These are phyloP conservation scores for Spodoptera frugiperda DNA, from an alignment of 1,140 invertebrate genomes.

Conservation along the genomic window DNA sequence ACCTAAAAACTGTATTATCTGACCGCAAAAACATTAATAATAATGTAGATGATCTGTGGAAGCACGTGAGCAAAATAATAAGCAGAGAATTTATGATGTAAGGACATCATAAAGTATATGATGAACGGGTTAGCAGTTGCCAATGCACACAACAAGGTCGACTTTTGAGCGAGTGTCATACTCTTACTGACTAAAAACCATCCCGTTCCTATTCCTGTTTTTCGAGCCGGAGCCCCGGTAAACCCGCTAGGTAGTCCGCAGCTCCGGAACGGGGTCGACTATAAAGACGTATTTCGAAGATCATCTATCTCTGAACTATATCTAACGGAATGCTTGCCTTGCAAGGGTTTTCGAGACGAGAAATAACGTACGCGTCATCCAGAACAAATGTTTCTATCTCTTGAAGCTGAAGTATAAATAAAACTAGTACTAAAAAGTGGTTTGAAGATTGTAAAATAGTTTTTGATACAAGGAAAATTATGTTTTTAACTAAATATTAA, in stretches of 20 bases:
- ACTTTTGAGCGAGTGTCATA: too few species aligned
- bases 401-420: neutral
- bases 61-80: neutral
- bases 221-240: too few species aligned
- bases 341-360: slow-evolving; percentile 15
- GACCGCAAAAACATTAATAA: too few species aligned
- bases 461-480: too few species aligned
- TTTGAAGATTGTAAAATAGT: neutral
- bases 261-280: too few species aligned
- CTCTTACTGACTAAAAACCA: too few species aligned
- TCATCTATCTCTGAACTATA: slow-evolving; percentile 24
- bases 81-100: neutral
- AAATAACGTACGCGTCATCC: slow-evolving; percentile 19
- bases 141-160: too few species aligned
- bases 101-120: neutral
- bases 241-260: too few species aligned
- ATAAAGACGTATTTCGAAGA: slow-evolving; percentile 19
- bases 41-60: too few species aligned
- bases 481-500: neutral
- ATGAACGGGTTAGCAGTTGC: neutral
- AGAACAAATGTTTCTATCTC: slow-evolving; percentile 22
- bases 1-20: too few species aligned
- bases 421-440: neutral
- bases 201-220: too few species aligned
- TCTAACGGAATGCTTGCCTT: slow-evolving; percentile 1